A percentile compares a stretch with the other conserved stretches of the same genome.
phyloP scores from a whole-genome alignment of 2,888 invertebrate genomes.

The Agriopis marginaria region DNA sequence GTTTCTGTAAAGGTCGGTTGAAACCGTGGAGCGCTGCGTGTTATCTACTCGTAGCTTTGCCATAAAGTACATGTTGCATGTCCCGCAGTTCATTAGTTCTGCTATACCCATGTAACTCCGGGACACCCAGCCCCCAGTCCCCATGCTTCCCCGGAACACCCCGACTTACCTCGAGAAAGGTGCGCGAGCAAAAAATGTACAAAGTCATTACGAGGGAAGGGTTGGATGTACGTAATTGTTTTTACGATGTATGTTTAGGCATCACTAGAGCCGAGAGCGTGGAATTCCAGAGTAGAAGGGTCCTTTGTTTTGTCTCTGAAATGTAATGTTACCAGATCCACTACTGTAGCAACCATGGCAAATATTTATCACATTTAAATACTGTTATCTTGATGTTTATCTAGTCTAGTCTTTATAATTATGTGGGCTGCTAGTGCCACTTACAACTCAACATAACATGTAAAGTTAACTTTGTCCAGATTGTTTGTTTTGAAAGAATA shows the following conservation, averaged over 20 bases:
- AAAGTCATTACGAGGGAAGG: conserved; percentile 21
- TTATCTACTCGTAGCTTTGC: no score
- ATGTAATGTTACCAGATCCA: background rate
- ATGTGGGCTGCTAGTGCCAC: no score
- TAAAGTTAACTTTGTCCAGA: no score
- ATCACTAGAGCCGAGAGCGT: background rate
- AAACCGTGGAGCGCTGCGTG: no score
- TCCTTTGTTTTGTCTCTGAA: background rate
- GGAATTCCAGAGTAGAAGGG: background rate
- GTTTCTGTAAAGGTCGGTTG: no score
- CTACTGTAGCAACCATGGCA: background rate
- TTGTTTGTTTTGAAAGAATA: no score
- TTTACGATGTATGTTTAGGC: conserved; percentile 22
- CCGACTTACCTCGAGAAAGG: conserved; percentile 3
- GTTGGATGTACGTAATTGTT: conserved; percentile 20
- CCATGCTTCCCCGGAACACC: background rate
- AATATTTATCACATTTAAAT: no score
- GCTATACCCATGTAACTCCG: background rate
- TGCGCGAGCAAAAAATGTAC: conserved; percentile 25
- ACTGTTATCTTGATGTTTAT: no score
- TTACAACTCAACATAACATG: no score
- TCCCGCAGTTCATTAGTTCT: background rate
- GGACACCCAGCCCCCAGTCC: background rate
- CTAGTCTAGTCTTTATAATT: no score
- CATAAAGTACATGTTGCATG: background rate